Percentiles rank a stretch among this genome's conserved stretches.
Evolutionary conservation across 2,888 invertebrate genomes (phyloP).

Genomic region (Deilephila elpenor): DNA sequence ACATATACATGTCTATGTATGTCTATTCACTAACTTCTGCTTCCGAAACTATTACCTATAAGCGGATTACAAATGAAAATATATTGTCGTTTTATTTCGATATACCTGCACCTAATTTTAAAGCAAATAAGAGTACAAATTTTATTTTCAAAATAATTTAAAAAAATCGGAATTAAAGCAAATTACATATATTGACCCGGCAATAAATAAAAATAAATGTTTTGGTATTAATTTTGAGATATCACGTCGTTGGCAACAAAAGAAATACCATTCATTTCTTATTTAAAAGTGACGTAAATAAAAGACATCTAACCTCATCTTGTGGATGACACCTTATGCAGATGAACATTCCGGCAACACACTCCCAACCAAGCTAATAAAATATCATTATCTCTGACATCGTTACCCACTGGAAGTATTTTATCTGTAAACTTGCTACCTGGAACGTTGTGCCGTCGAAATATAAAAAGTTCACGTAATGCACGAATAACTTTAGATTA

Average conservation of each 20-base stretch:
- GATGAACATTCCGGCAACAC: constrained; percentile 38
- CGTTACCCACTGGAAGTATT: constrained; percentile 14
- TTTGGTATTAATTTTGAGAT: not conserved
- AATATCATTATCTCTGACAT: constrained; percentile 35
- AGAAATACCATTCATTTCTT: not conserved
- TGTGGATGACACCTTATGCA: constrained; percentile 30
- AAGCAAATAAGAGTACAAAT: too few relatives aligned
- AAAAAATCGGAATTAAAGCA: too few relatives aligned
- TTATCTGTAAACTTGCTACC: not conserved
- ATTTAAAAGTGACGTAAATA: not conserved
- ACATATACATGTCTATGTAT: constrained; percentile 38
- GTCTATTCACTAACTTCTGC: constrained; percentile 25
- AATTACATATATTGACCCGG: too few relatives aligned
- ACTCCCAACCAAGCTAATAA: constrained; percentile 35
- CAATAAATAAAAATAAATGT: too few relatives aligned
- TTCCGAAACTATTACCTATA: constrained; percentile 13
- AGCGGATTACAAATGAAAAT: not conserved
- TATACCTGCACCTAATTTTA: too few relatives aligned
- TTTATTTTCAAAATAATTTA: too few relatives aligned
- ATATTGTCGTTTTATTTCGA: not conserved
- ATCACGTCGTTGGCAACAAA: not conserved
- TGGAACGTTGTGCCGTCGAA: not conserved
- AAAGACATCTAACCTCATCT: constrained; percentile 19
- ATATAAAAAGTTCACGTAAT: constrained; percentile 12
- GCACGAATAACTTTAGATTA: not conserved